Percentiles rank a stretch among this genome's conserved stretches.
These are phyloP conservation scores for Pyrgus malvae DNA, from an alignment of 2,888 invertebrate species.

Conservation along the genomic window DNA sequence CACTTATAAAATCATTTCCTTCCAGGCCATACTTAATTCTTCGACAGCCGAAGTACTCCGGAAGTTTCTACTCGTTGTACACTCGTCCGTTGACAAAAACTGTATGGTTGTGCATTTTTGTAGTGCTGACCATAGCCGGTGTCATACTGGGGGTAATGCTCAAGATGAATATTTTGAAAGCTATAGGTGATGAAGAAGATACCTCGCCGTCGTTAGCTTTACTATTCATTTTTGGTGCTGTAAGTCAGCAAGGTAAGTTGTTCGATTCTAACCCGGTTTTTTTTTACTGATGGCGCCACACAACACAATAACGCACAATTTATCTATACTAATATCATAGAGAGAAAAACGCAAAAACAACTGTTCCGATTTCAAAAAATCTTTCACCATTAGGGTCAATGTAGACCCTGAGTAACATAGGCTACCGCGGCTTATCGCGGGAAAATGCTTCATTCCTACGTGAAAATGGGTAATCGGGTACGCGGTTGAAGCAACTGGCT, in stretches of 20 bases:
- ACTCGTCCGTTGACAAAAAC: constrained; percentile 81
- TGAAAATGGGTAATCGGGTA: no score
- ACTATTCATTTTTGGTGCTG: constrained; percentile 66
- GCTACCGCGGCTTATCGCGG: no score
- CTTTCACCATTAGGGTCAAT: no score
- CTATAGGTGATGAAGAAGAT: constrained; percentile 48
- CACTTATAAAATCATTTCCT: background rate
- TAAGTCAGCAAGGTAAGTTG: constrained; percentile 71
- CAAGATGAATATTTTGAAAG: constrained; percentile 39
- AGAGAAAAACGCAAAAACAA: no score
- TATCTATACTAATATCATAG: no score
- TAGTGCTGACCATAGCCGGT: constrained; percentile 50
- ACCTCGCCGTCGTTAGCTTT: constrained; percentile 67
- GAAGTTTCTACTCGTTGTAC: constrained; percentile 83
- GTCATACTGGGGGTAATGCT: constrained; percentile 48
- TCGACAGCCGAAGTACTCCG: constrained; percentile 84
- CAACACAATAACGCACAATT: no score
- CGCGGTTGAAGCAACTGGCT: no score
- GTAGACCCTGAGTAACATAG: no score
- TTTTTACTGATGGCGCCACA: no score
- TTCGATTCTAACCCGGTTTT: no score
- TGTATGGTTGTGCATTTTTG: constrained; percentile 81
- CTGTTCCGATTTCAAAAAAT: no score
- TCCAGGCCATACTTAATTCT: constrained; percentile 85
- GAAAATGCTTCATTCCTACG: no score